Evolutionary conservation across 2,113 vertebrate genomes (phyloP).

Genomic region (Sisor rabdophorus): DNA sequence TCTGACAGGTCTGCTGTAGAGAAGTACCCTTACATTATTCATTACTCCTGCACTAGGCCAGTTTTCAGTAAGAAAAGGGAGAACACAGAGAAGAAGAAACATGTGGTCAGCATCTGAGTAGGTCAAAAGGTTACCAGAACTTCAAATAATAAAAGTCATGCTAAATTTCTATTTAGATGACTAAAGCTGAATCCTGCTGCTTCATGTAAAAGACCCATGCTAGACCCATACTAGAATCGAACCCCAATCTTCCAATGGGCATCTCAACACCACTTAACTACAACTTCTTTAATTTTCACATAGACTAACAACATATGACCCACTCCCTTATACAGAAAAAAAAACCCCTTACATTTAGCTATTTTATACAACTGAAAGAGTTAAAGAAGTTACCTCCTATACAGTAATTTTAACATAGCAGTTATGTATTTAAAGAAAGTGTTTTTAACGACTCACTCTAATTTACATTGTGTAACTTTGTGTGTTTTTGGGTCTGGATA

Average conservation of each 20-base stretch:
- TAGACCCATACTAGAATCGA: no score
- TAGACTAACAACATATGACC: no score
- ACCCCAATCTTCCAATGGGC: no score
- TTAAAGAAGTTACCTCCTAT: no score
- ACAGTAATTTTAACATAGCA: no score
- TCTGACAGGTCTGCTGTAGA: conserved; percentile 39
- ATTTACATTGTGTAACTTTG: no score
- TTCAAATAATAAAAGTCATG: neutral
- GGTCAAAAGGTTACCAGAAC: neutral
- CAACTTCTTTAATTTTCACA: no score
- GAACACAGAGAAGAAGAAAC: conserved; percentile 2
- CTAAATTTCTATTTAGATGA: neutral
- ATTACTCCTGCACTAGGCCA: conserved; percentile 54
- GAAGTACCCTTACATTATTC: conserved; percentile 45
- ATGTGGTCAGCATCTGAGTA: neutral
- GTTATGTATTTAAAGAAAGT: neutral
- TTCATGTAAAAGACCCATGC: neutral
- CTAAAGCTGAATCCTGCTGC: neutral
- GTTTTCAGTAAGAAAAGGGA: conserved; percentile 47
- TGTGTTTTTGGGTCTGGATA: no score
- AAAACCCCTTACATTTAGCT: no score
- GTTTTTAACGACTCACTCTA: neutral
- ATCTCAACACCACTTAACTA: no score
- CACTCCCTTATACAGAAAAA: no score
- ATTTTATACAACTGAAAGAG: no score